Evolutionary conservation across 2,113 vertebrate genomes (phyloP), one percentile per base, ranked within the genome.

Genomic region (Serilophus lunatus): DNA sequence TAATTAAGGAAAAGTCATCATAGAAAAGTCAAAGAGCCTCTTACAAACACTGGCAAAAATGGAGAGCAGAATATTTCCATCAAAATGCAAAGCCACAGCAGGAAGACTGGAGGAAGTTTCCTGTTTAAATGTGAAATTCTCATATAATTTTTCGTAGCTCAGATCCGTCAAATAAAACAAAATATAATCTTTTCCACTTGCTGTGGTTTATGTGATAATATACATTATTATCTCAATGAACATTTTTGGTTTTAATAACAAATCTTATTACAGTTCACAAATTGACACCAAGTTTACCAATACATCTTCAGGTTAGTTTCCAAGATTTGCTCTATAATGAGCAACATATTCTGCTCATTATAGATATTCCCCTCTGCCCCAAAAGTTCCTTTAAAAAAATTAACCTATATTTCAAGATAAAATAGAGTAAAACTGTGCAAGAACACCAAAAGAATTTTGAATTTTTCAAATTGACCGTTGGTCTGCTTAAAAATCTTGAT

Each of bases 311-410:
- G 16, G 18, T 35, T 81, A 54, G 5, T 68, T 45, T 84, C 22
- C 45, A 66, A 44, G 28, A 31, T 40, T 65, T 74, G 60, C 6
- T 82, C 24, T 44, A 16, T 10, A 82, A 61, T 25, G 14, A 71
- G 25, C 16, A 75, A 28, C 2, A 20, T 36, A 66, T 77, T 12
- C 14, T 15, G 3, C 31, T 68, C 51, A 24, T 51, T 65, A 18
- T 18, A 72, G 35, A 28, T 50, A 49, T 16, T 64, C 10, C 4
- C 19, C 3, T 10, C 53, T 3, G 0, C 1, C 4, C 6, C 5
- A 44, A 26, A 29, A 51, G 6, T 9, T n/a, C 28, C 35, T 71
- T 91, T 35, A 12, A 35, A 71, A 42, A 59, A 47, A 40, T 29
- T 4, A 26, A 54, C 9, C 2, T 44, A 9, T 66, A 85, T 88